These are phyloP conservation scores for Poecilia gillii DNA, from an alignment of 2,797 vertebrate species.

Conservation along the genomic window DNA sequence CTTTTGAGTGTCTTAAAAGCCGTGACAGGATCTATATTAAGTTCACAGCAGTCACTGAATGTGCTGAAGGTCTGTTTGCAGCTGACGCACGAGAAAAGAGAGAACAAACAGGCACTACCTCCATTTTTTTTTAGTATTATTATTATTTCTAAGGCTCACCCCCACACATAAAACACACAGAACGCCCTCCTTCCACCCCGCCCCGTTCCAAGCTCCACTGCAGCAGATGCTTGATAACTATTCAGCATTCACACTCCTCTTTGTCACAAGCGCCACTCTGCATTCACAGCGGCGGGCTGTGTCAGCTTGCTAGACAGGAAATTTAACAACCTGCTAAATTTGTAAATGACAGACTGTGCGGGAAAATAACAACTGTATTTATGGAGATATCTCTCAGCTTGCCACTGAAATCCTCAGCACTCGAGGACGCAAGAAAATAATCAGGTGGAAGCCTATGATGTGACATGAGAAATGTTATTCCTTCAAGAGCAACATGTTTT, in stretches of 20 bases:
- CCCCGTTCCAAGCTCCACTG: constrained; percentile 60
- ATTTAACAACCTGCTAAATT: constrained; percentile 76
- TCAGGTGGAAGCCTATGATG: constrained; percentile 32
- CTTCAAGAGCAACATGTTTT: constrained; percentile 19
- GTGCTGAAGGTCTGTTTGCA: constrained; percentile 37
- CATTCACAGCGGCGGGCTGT: constrained; percentile 65
- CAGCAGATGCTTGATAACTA: constrained; percentile 75
- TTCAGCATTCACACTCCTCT: constrained; percentile 69
- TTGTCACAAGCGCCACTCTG: constrained; percentile 63
- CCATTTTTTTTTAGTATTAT: constrained; percentile 15
- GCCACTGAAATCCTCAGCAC: constrained; percentile 37
- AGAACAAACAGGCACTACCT: constrained; percentile 39
- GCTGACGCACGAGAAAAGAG: constrained; percentile 42
- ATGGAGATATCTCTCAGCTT: constrained; percentile 61
- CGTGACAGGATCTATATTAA: constrained; percentile 17
- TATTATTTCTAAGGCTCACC: constrained; percentile 30
- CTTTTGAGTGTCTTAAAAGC: constrained; percentile 3
- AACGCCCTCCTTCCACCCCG: not conserved
- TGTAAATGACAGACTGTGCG: constrained; percentile 69
- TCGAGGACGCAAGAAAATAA: constrained; percentile 51
- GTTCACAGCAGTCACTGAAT: constrained; percentile 15
- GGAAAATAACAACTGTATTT: constrained; percentile 66
- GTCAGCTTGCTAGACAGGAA: constrained; percentile 61
- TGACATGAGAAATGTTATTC: constrained; percentile 43
- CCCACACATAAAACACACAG: constrained; percentile 37